Conservation (phyloP, 2,888 invertebrate species). For the Mythimna albipuncta region DNA sequence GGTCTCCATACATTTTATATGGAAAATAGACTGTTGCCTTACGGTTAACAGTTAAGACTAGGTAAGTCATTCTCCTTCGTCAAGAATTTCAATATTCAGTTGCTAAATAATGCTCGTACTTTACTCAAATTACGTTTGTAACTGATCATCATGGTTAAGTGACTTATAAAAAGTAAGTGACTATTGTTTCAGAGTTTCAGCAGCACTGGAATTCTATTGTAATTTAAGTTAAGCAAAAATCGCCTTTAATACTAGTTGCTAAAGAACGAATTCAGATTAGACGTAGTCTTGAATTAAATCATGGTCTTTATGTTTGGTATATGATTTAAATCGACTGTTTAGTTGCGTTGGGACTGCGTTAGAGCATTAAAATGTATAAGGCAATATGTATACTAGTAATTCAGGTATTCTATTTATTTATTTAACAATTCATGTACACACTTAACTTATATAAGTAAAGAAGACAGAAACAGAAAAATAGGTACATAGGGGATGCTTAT, state of each 20-base stretch:
- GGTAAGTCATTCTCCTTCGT: background rate
- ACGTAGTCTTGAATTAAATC: background rate
- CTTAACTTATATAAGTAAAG: no score
- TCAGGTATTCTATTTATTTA: background rate
- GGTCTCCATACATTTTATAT: no score
- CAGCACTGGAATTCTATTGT: background rate
- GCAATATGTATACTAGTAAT: no score
- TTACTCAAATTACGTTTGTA: background rate
- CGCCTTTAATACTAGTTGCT: background rate
- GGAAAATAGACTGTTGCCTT: no score
- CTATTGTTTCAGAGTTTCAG: slow-evolving; percentile 26
- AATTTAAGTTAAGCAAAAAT: slow-evolving; percentile 5
- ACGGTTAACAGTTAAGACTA: no score
- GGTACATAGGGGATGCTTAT: no score
- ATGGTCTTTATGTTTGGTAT: background rate
- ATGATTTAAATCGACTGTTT: slow-evolving; percentile 20
- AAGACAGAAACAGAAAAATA: no score
- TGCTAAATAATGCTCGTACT: background rate
- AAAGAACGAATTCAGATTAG: slow-evolving; percentile 1
- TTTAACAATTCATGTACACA: no score
- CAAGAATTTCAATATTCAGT: background rate
- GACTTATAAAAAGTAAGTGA: background rate
- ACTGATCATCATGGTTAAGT: slow-evolving; percentile 20
- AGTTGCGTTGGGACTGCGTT: slow-evolving; percentile 5
- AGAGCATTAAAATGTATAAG: background rate